Evolutionary conservation across 2,888 invertebrate species (phyloP).

Genomic region (Rhagophthalmus giganteus): DNA sequence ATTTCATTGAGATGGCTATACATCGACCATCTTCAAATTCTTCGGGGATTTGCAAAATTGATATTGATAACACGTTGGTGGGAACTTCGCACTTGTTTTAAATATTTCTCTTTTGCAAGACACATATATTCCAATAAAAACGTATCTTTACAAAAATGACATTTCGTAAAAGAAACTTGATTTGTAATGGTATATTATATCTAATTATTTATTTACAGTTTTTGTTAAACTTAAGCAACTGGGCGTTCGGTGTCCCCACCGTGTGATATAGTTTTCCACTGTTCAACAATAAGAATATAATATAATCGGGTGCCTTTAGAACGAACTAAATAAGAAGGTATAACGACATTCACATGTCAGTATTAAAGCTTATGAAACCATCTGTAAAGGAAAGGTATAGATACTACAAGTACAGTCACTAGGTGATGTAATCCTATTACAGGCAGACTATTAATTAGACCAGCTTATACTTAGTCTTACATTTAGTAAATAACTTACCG

Average conservation of each 20-base stretch:
- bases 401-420: conserved; percentile 68
- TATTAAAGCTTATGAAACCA: too few relatives aligned
- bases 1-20: conserved; percentile 40
- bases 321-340: too few relatives aligned
- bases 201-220: too few relatives aligned
- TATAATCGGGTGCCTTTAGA: too few relatives aligned
- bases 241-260: too few relatives aligned
- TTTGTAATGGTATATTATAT: too few relatives aligned
- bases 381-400: too few relatives aligned
- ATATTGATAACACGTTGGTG: conserved; percentile 39
- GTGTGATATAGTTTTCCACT: too few relatives aligned
- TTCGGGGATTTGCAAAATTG: conserved; percentile 37
- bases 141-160: conserved; percentile 34
- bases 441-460: conserved; percentile 27
- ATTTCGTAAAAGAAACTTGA: too few relatives aligned
- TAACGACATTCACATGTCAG: too few relatives aligned
- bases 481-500: conserved; percentile 26
- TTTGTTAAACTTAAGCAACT: too few relatives aligned
- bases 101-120: conserved; percentile 6
- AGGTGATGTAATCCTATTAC: conserved; percentile 65
- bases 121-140: neutral
- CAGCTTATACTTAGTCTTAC: conserved; percentile 22
- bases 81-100: conserved; percentile 27
- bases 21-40: conserved; percentile 27
- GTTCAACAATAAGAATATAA: too few relatives aligned